Base-by-base conservation (phyloP, 2,113 vertebrate genomes). In the Melanerpes aurifrons region DNA sequence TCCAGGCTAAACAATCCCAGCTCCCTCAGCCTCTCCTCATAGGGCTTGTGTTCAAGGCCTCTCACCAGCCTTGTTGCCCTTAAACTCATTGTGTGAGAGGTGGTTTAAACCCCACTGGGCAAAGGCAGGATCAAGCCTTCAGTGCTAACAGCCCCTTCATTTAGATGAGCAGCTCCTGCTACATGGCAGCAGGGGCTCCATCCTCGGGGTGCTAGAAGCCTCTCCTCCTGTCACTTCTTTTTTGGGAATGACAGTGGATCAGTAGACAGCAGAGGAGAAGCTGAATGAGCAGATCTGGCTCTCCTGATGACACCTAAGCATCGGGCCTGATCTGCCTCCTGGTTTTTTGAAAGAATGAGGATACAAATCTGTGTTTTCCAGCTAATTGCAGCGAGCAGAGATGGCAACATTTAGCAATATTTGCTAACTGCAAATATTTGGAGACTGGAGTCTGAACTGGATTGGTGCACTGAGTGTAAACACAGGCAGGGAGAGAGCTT, bases 361-460 rank as follows among this genome's bases (percentile, higher is more conserved):
- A 61, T 47, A 74, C 54, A 68, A 77, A 87, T 31, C 31, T 31
- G 12, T 80, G 25, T 87, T 92, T 91, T 87, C 43, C 75, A 80
- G 47, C 61, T 90, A 87, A 73, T 31, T 90, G 68, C 78, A 82
- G 62, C 69, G 81, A 91, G 63, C 40, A 59, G 26, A 62, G 74
- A 86, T 26, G 4, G 85, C 54, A 91, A 87, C 94, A 78, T 71
- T 53, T 22, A 68, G 67, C 78, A 82, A 31, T 87, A 82, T 91
- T 85, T 94, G 82, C 79, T 87, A 82, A 87, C 5, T 85, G 75
- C 76, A 92, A 95, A 83, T 89, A 89, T 86, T 92, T 94, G 66
- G 82, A 92, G 78, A 92, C 75, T 57, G 68, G 57, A 78, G 43
- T 87, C 89, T 86, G 89, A 91, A 77, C 64, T 68, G 82, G 83